phyloP scores from a whole-genome alignment of 2,113 vertebrate species.

The Cebidichthys violaceus region DNA sequence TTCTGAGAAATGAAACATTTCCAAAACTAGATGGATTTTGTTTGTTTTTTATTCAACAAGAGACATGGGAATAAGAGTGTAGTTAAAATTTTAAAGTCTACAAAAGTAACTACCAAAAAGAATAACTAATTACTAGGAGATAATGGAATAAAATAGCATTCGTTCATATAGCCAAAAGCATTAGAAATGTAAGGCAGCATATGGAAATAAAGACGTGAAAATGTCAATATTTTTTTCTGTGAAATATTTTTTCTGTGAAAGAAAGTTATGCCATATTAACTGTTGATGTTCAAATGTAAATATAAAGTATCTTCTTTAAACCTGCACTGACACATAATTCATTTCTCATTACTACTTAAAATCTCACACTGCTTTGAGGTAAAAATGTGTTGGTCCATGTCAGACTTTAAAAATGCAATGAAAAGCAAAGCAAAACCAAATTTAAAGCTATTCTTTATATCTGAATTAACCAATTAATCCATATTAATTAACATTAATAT shows the following conservation, averaged over 20 bases:
- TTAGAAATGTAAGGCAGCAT: neutral
- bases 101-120: neutral
- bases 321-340: neutral
- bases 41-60: neutral
- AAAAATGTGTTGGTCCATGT: neutral
- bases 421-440: neutral
- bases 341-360: neutral
- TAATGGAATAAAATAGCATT: neutral
- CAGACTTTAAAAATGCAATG: neutral
- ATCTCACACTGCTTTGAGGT: neutral
- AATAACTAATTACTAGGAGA: neutral
- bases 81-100: neutral
- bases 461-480: too few species aligned
- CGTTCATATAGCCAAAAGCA: neutral
- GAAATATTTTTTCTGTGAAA: neutral
- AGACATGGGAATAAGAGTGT: neutral
- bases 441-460: neutral
- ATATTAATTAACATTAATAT: neutral
- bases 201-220: neutral
- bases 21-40: constrained; percentile 27
- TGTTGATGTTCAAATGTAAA: neutral
- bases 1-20: constrained; percentile 29
- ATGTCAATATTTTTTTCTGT: neutral
- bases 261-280: neutral
- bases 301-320: neutral